phyloP scores from a whole-genome alignment of 2,888 invertebrate genomes.

The Diploptera punctata region DNA sequence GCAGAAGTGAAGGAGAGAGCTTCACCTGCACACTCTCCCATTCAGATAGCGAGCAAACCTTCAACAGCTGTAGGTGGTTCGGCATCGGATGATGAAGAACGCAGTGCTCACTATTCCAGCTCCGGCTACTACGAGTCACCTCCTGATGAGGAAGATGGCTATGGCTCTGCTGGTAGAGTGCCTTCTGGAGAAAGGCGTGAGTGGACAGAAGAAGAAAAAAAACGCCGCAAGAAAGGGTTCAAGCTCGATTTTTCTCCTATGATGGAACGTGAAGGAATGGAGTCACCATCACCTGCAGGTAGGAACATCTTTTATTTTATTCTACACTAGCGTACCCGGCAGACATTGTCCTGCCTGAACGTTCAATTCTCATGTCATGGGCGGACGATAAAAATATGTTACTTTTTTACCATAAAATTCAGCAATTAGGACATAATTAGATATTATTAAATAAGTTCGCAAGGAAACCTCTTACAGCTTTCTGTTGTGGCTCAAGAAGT shows the following conservation, averaged over 20 bases:
- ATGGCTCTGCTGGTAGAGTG: slow-evolving; percentile 5
- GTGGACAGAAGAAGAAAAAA: slow-evolving; percentile 75
- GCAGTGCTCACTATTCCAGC: slow-evolving; percentile 72
- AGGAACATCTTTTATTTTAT: no score
- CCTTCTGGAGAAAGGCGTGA: slow-evolving; percentile 32
- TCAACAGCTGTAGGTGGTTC: neutral
- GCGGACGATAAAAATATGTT: no score
- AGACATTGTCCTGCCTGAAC: no score
- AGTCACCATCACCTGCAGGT: slow-evolving; percentile 7
- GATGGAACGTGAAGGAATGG: slow-evolving; percentile 61
- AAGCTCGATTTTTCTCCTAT: slow-evolving; percentile 71
- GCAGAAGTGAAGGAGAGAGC: slow-evolving; percentile 28
- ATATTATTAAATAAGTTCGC: no score
- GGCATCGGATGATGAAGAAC: slow-evolving; percentile 40
- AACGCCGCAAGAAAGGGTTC: slow-evolving; percentile 75
- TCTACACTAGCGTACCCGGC: no score
- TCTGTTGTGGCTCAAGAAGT: no score
- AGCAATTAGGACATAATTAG: no score
- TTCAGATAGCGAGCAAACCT: neutral
- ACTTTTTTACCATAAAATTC: no score
- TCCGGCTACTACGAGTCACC: slow-evolving; percentile 79
- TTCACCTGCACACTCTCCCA: slow-evolving; percentile 15
- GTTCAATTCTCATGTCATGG: no score
- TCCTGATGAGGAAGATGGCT: slow-evolving; percentile 68
- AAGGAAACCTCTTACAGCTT: no score